These are phyloP conservation scores for Scomber japonicus DNA, from an alignment of 2,113 vertebrate genomes.

Conservation along the genomic window DNA sequence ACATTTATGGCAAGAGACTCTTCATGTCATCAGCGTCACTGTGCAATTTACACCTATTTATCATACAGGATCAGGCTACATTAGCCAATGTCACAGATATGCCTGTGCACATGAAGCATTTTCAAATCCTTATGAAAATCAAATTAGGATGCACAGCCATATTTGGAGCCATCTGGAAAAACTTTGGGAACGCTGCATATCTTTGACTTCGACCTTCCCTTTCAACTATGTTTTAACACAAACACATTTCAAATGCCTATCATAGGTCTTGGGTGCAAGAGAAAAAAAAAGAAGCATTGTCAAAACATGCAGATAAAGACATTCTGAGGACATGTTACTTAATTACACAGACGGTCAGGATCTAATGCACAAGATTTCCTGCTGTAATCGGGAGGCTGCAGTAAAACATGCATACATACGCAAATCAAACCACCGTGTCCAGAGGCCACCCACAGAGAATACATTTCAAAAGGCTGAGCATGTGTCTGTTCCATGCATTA, in stretches of 20 bases:
- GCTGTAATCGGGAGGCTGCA: conserved; percentile 52
- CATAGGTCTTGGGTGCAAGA: conserved; percentile 61
- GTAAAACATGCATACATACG: conserved; percentile 80
- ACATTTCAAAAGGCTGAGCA: conserved; percentile 51
- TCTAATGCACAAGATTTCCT: conserved; percentile 65
- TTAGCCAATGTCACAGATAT: conserved; percentile 43
- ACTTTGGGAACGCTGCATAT: conserved; percentile 24
- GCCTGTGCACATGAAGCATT: conserved; percentile 14
- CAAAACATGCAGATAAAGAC: conserved; percentile 84
- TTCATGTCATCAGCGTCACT: conserved; percentile 47
- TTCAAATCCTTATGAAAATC: conserved; percentile 38
- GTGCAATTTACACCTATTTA: conserved; percentile 54
- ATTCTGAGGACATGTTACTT: conserved; percentile 70
- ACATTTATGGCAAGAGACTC: conserved; percentile 79
- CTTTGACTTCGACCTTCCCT: conserved; percentile 32
- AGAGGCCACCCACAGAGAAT: conserved; percentile 41
- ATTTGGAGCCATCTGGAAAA: conserved; percentile 43
- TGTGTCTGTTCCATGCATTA: conserved; percentile 52
- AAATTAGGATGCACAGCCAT: conserved; percentile 43
- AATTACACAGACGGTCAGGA: conserved; percentile 66
- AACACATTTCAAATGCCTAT: conserved; percentile 63
- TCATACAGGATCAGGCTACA: conserved; percentile 47
- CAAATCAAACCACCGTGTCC: conserved; percentile 67
- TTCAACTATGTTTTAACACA: conserved; percentile 55
- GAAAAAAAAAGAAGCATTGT: conserved; percentile 71